Conservation (phyloP, 2,797 vertebrate genomes). For the Siniperca obscura region DNA sequence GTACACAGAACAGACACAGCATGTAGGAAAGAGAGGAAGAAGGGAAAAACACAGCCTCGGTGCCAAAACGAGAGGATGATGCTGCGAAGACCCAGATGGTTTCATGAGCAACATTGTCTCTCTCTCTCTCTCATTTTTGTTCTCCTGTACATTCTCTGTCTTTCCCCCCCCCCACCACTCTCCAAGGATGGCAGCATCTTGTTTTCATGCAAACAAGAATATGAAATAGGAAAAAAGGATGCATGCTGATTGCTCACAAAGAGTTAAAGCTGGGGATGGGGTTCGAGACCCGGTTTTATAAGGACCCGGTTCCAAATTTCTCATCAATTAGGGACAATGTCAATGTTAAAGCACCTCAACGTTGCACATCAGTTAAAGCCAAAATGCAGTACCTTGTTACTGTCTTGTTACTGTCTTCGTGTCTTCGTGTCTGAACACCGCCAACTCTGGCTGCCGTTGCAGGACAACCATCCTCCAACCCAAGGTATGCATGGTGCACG, state of each 20-base stretch:
- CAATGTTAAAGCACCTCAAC: no score
- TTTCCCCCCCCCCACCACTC: slow-evolving; percentile 4
- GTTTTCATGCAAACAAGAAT: slow-evolving; percentile 54
- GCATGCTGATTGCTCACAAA: slow-evolving; percentile 30
- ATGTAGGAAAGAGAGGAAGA: slow-evolving; percentile 36
- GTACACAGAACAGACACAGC: slow-evolving; percentile 56
- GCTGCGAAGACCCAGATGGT: slow-evolving; percentile 65
- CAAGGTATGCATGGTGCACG: no score
- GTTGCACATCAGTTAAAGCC: no score
- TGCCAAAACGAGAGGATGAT: slow-evolving; percentile 55
- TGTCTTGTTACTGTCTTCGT: no score
- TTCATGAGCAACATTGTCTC: slow-evolving; percentile 35
- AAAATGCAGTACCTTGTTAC: no score
- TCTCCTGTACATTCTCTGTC: slow-evolving; percentile 25
- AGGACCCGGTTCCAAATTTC: no score
- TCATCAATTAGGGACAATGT: no score
- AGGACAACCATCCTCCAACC: no score
- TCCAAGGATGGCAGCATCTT: slow-evolving; percentile 33
- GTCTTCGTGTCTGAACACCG: no score
- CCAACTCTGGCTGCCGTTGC: no score
- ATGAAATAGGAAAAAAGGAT: slow-evolving; percentile 20
- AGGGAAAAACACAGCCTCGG: slow-evolving; percentile 34
- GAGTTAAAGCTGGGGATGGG: slow-evolving; percentile 11
- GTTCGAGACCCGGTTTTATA: no score
- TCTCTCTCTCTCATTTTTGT: slow-evolving; percentile 27